These are phyloP conservation scores for Tetanocera ferruginea DNA, from an alignment of 2,888 invertebrate species.

Conservation along the genomic window DNA sequence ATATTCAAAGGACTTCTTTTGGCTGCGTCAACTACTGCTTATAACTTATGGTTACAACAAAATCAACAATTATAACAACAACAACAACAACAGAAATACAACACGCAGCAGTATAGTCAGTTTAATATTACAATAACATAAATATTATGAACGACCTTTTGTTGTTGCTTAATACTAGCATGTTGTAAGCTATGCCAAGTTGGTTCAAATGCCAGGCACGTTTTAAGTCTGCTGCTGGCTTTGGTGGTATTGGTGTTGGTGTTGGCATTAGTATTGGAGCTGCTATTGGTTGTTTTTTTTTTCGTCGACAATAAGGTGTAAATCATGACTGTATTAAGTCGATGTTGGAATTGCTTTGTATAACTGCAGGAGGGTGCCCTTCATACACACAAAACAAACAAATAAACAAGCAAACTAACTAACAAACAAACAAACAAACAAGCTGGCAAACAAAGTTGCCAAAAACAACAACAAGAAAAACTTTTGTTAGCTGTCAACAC, in stretches of 20 bases:
- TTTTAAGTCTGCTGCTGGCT: conserved; percentile 35
- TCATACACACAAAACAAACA: conserved; percentile 53
- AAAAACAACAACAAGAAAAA: not conserved
- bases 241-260: not conserved
- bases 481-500: not conserved
- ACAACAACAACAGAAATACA: not conserved
- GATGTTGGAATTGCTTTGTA: conserved; percentile 36
- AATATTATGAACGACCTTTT: conserved; percentile 52
- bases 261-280: too few species aligned
- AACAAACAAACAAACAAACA: too few species aligned
- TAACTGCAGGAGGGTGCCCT: conserved; percentile 55
- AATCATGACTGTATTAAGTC: conserved; percentile 20
- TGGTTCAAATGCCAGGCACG: conserved; percentile 31
- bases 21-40: too few species aligned
- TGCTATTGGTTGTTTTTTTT: not conserved
- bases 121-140: conserved; percentile 54
- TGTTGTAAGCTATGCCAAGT: conserved; percentile 41
- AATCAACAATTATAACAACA: not conserved
- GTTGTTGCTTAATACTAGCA: conserved; percentile 58
- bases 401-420: not conserved
- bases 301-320: not conserved
- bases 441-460: too few species aligned
- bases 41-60: not conserved
- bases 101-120: conserved; percentile 37
- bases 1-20: too few species aligned